Conservation (phyloP, 2,113 vertebrate species). For the Raja brachyura region DNA sequence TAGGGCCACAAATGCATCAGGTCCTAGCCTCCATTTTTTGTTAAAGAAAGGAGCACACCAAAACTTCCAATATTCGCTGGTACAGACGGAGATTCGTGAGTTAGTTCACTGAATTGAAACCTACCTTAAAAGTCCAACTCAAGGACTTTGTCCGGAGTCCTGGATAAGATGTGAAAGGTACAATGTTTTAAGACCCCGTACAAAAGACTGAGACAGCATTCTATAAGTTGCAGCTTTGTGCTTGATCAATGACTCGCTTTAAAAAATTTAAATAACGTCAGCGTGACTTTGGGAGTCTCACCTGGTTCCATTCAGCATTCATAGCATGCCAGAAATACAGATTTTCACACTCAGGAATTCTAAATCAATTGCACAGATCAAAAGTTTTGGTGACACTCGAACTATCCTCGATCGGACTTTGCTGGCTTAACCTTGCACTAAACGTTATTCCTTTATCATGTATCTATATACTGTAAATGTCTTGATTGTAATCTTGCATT, state of each 20-base stretch:
- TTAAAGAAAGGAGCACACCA: neutral
- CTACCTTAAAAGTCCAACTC: neutral
- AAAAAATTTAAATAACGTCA: neutral
- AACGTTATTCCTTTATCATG: too few species aligned
- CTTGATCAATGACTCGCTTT: neutral
- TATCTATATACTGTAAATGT: too few species aligned
- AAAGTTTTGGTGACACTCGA: neutral
- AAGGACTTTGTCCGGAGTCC: neutral
- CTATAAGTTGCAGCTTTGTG: neutral
- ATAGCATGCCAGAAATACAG: neutral
- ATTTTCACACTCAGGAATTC: neutral
- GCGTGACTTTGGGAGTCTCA: neutral
- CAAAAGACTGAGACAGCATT: neutral
- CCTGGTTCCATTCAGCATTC: neutral
- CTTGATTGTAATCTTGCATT: too few species aligned
- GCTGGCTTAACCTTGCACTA: too few species aligned
- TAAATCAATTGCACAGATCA: neutral
- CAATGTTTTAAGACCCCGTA: neutral
- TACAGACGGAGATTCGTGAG: neutral
- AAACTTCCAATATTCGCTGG: neutral
- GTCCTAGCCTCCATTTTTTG: neutral
- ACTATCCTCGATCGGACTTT: too few species aligned
- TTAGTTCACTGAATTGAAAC: neutral
- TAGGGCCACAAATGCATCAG: neutral
- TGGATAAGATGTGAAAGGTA: neutral